Base-by-base conservation (phyloP, 2,113 vertebrate species). In the Calonectris borealis region DNA sequence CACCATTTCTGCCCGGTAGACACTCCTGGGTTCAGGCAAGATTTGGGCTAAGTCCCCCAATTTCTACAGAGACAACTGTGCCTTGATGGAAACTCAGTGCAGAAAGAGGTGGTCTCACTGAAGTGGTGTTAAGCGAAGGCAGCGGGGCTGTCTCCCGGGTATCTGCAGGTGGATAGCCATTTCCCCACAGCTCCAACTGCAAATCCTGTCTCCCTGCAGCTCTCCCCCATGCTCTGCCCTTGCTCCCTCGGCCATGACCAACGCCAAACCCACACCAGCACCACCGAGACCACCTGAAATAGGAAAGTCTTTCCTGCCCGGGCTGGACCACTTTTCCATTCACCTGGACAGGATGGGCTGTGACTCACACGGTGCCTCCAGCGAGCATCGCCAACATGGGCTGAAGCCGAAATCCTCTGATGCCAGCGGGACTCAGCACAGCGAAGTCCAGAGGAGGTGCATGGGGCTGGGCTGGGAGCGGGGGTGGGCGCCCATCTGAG, bases 351-450 rank as follows among this genome's bases (percentile, higher is more conserved):
- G 22, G 10, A 2, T 1, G 26, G 65, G 16, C 46, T 26, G 48
- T 6, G 54, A 4, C 4, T 3, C 20, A 1, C 6, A 2, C 1
- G 16, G 10, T 40, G 38, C 44, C 51, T 40, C 31, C 69, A 19
- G 55, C 1, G 9, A 78, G 11, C n/a, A 27, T 6, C 18, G 0
- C 38, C 66, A 54, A 49, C 6, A 1, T 0, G 25, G 21, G 49
- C 40, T 42, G 68, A 9, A 48, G 64, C 36, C 4, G 5, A 16
- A n/a, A 42, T 2, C 25, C 46, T 18, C 57, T 11, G 69, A 24
- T 5, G 46, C 34, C 51, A 31, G 62, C 1, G 1, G 49, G 55
- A 34, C 31, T 14, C 38, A 1, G 6, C 16, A 9, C 29, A 7
- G 57, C 0, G 2, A 11, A 7, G 15, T 7, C 62, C 12, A 6